Base-by-base conservation (phyloP, 2,797 vertebrate species). In the Dicrostonyx torquatus region DNA sequence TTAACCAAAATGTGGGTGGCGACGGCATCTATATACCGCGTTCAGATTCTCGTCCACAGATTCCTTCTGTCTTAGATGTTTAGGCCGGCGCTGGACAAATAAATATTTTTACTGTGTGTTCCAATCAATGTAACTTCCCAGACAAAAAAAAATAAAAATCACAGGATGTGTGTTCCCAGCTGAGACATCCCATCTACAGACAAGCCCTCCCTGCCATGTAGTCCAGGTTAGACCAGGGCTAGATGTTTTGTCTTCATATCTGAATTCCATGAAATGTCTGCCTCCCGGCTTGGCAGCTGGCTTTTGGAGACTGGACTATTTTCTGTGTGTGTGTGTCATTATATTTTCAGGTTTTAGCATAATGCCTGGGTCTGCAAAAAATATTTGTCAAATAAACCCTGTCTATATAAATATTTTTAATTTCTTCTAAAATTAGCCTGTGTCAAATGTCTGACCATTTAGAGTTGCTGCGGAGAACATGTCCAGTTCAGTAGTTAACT, bases 401-500 rank as follows among this genome's bases (percentile, higher is more conserved):
- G 87, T 34, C 29, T 79, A 84, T 60, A 31, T 70, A 73, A 94
- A 26, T 37, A 91, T 87, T 85, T 87, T 66, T 70, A 68, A 80
- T 93, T 79, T 94, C 60, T 94, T 85, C 77, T 85, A 79, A 94
- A 89, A 72, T 78, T 78, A 93, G 26, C 12, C 73, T 78, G 29
- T 43, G 48, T 83, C 31, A 64, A 90, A 10, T 92, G 90, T 88
- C 58, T 90, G 73, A 85, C 78, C 22, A 60, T 88, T 72, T 89
- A 82, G 45, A 72, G 24, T 88, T 90, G 76, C 48, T 92, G 48
- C 80, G 82, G 82, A 85, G 55, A 18, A 88, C 85, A 13, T 40
- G 37, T 96, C 93, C 73, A 89, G 50, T 73, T 89, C 29, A 94
- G n/a, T 88, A 93, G 92, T 90, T 94, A 90, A 91, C 87, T 94